Percentiles rank a stretch among this genome's conserved stretches.
Conservation (phyloP, 2,113 vertebrate species). For the Apteryx mantelli region DNA sequence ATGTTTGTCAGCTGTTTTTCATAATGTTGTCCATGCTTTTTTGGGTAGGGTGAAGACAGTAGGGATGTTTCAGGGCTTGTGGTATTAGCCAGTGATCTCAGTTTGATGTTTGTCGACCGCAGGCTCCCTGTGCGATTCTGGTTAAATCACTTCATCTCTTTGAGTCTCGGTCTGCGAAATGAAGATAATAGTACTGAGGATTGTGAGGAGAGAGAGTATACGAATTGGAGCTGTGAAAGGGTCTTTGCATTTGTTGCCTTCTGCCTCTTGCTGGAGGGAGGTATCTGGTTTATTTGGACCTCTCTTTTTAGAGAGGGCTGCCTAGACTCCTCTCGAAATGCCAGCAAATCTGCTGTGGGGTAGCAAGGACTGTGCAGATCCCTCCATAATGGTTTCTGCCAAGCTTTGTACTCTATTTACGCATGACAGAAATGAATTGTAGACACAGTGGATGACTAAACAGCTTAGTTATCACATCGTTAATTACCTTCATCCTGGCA, state of each 20-base stretch:
- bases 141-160: neutral
- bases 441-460: neutral
- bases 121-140: neutral
- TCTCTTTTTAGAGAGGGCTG: neutral
- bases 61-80: neutral
- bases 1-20: neutral
- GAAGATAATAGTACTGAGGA: neutral
- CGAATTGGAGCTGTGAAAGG: neutral
- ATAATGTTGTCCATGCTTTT: neutral
- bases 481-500: conserved; percentile 56
- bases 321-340: neutral
- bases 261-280: neutral
- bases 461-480: conserved; percentile 19
- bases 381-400: neutral
- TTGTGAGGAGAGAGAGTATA: neutral
- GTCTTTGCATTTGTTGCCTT: fast-evolving
- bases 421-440: neutral
- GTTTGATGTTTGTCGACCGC: fast-evolving
- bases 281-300: fast-evolving
- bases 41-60: neutral
- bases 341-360: neutral
- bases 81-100: neutral
- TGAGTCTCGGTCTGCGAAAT: neutral
- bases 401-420: neutral
- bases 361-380: neutral